Evolutionary conservation across 2,888 invertebrate species (phyloP).

Genomic region (Blastobasis adustella): DNA sequence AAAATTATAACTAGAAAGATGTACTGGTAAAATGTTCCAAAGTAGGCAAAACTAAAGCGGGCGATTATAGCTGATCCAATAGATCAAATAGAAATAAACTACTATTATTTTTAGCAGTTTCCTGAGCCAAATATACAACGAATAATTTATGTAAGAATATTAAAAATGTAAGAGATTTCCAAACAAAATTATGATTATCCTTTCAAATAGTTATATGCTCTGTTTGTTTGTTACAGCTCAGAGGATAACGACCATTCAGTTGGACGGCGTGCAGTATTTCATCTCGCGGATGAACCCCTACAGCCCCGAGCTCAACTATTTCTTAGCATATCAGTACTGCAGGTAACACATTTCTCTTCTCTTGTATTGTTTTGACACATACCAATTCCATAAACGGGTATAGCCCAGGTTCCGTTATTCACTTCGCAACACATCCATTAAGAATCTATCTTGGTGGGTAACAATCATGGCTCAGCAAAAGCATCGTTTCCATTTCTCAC

Average conservation of each 20-base stretch:
- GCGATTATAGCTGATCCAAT: no score
- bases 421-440: not conserved
- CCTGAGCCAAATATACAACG: no score
- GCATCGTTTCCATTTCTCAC: conserved; percentile 29
- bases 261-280: conserved; percentile 90
- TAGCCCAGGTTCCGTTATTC: conserved; percentile 1
- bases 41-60: no score
- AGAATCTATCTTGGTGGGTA: conserved; percentile 4
- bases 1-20: no score
- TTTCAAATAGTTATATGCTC: no score
- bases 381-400: not conserved
- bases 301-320: conserved; percentile 89
- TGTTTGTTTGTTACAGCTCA: conserved; percentile 77
- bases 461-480: conserved; percentile 16
- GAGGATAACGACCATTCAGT: conserved; percentile 89
- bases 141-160: no score
- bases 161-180: no score
- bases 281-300: conserved; percentile 92
- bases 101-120: no score
- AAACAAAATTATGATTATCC: no score
- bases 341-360: conserved; percentile 47
- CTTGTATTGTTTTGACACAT: not conserved
- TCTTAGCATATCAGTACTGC: conserved; percentile 91
- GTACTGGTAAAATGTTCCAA: no score
- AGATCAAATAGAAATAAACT: no score